phyloP scores from a whole-genome alignment of 2,888 invertebrate species.

The Thymelicus sylvestris region DNA sequence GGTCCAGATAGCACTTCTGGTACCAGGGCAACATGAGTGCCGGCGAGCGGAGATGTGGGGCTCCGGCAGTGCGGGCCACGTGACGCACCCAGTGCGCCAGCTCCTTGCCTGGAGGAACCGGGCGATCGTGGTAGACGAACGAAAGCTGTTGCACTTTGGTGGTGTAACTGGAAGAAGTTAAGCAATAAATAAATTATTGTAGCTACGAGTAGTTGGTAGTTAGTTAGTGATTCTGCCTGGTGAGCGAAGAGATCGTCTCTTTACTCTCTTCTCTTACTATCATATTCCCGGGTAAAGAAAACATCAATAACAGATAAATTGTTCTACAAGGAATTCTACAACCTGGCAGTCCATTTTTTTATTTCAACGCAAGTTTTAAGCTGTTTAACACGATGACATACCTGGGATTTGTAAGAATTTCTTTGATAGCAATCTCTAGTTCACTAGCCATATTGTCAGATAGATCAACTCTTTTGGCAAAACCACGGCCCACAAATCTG shows the following conservation, averaged over 20 bases:
- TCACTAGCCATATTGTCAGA: slow-evolving; percentile 49
- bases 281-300: no score
- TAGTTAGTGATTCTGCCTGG: no score
- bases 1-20: slow-evolving; percentile 43
- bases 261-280: no score
- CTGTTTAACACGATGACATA: slow-evolving; percentile 21
- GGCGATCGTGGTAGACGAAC: slow-evolving; percentile 45
- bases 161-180: slow-evolving; percentile 10
- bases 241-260: no score
- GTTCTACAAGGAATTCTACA: no score
- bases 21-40: slow-evolving; percentile 39
- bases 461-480: slow-evolving; percentile 52
- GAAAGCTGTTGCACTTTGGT: slow-evolving; percentile 34
- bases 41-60: slow-evolving; percentile 41
- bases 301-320: no score
- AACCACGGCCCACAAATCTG: slow-evolving; percentile 57
- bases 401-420: slow-evolving; percentile 52
- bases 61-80: slow-evolving; percentile 44
- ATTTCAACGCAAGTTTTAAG: no score
- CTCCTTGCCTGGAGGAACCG: slow-evolving; percentile 42
- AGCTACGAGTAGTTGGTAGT: no score
- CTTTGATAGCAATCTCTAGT: slow-evolving; percentile 52
- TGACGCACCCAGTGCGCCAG: slow-evolving; percentile 47
- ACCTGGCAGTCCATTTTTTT: no score
- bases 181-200: no score